A percentile compares a stretch with the other conserved stretches of the same genome.
phyloP scores from a whole-genome alignment of 2,797 vertebrate species.

The Onychomys torridus region DNA sequence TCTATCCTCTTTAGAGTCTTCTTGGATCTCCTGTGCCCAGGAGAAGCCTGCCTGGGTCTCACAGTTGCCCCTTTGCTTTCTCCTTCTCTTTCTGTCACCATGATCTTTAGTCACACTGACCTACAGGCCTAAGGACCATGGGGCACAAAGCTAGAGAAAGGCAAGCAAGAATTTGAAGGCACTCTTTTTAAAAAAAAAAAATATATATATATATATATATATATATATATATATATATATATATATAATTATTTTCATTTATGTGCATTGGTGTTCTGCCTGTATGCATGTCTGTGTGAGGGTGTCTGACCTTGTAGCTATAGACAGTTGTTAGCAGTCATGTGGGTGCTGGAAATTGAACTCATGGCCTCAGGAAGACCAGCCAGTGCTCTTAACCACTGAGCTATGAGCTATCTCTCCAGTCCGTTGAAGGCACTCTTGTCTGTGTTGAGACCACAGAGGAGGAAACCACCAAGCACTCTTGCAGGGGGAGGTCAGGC shows the following conservation, averaged over 20 bases:
- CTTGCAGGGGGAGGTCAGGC: neutral
- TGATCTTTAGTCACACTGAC: neutral
- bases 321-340: too few relatives aligned
- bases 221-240: too few relatives aligned
- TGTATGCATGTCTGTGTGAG: too few relatives aligned
- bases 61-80: neutral
- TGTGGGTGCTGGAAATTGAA: too few relatives aligned
- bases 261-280: too few relatives aligned
- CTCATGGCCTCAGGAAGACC: too few relatives aligned
- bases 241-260: too few relatives aligned
- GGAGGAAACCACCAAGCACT: neutral
- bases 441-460: neutral
- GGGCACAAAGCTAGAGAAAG: neutral
- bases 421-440: neutral
- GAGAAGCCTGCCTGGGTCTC: neutral
- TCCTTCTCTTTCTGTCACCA: neutral
- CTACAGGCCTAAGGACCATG: neutral
- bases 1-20: accelerated
- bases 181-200: too few relatives aligned
- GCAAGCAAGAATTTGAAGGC: neutral
- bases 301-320: too few relatives aligned
- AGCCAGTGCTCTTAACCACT: too few relatives aligned
- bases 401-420: too few relatives aligned
- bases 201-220: too few relatives aligned
- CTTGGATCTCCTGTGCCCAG: neutral